Base-by-base conservation (phyloP, 2,113 vertebrate genomes). In the Alaudala cheleensis region DNA sequence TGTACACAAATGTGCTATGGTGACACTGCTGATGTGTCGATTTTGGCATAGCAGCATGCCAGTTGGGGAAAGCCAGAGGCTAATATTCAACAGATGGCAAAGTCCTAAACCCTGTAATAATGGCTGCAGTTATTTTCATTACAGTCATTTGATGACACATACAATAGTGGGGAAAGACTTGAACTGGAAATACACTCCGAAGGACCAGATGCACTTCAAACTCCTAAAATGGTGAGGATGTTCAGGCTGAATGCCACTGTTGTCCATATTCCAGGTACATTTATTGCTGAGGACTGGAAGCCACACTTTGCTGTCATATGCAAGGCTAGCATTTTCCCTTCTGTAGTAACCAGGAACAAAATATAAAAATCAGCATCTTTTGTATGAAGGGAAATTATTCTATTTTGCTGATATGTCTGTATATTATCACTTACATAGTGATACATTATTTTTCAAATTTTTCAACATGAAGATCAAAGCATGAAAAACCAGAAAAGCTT, bases 61-160 rank as follows among this genome's bases (percentile, higher is more conserved):
- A 97, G 85, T 97, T 97, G 95, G 70, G 88, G 85, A 61, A 97
- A 96, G 95, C 92, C 97, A 98, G 97, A 98, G 97, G 97, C 96
- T 98, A 98, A 98, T 97, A 95, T 81, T 97, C 96, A 97, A 96
- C 97, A 98, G 98, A 98, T 98, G 98, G 96, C 77, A 86, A 88
- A 96, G 95, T 94, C 96, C 93, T 97, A 95, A 97, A 96, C 92
- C 92, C 96, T 93, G 28, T 96, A 98, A 97, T 97, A 97, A 97
- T 95, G 93, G 93, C 88, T 95, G 93, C 85, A 90, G 97, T 97
- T 97, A 95, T 97, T 98, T 97, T 97, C 97, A 96, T 97, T 97
- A 92, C 96, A 95, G 93, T 96, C 95, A 93, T 96, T 95, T 96
- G 94, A 90, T 91, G 97, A 92, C 94, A 97, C 78, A 92, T 84